A percentile compares a stretch with the other conserved stretches of the same genome.
These are phyloP conservation scores for Amphipoea lucens DNA, from an alignment of 2,888 invertebrate genomes.

Conservation along the genomic window DNA sequence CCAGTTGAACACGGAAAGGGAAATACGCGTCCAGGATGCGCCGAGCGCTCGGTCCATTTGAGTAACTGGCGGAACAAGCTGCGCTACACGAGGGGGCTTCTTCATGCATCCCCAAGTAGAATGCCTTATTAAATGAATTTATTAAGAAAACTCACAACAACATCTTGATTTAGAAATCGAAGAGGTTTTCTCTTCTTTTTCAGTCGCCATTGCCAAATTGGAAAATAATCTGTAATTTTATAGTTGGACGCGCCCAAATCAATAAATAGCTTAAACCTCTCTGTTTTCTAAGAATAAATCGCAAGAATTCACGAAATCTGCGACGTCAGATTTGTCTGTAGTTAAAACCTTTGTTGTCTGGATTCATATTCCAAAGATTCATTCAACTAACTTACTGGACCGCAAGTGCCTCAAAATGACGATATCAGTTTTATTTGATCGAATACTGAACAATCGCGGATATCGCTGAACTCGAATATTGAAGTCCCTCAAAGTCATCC, in stretches of 20 bases:
- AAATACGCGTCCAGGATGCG: too few species aligned
- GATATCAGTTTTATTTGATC: slow-evolving; percentile 67
- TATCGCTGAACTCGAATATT: slow-evolving; percentile 76
- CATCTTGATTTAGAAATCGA: not conserved
- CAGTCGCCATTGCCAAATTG: not conserved
- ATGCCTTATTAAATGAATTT: not conserved
- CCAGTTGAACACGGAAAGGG: too few species aligned
- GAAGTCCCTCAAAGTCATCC: slow-evolving; percentile 77
- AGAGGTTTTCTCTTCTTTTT: not conserved
- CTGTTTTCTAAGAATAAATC: slow-evolving; percentile 15
- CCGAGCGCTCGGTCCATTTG: too few species aligned
- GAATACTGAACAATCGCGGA: slow-evolving; percentile 71
- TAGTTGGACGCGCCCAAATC: slow-evolving; percentile 3
- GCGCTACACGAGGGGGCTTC: too few species aligned
- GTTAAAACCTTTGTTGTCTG: slow-evolving; percentile 47
- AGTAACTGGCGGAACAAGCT: too few species aligned
- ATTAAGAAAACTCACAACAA: not conserved
- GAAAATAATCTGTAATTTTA: slow-evolving; percentile 1
- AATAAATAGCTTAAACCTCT: not conserved
- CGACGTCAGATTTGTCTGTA: not conserved
- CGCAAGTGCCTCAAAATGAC: slow-evolving; percentile 51
- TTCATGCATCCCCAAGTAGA: too few species aligned
- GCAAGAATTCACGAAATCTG: slow-evolving; percentile 1
- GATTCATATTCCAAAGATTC: slow-evolving; percentile 39
- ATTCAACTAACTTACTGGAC: slow-evolving; percentile 57